These are phyloP conservation scores for Quadroppia sp. DNA, from an alignment of 2,888 invertebrate species.

Conservation along the genomic window DNA sequence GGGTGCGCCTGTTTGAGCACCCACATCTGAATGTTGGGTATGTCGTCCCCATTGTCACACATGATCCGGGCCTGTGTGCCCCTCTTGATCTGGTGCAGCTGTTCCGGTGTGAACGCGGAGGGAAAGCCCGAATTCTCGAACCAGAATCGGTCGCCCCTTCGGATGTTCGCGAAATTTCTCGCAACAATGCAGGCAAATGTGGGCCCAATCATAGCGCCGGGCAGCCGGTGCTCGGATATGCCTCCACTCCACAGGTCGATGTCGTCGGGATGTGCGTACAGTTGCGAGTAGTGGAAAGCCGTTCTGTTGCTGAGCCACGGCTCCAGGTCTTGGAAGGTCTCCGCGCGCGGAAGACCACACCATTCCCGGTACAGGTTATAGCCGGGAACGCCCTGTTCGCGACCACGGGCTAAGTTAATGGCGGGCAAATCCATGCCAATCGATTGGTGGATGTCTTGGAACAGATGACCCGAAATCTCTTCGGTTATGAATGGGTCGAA, in stretches of 20 bases:
- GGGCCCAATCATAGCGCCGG: constrained; percentile 87
- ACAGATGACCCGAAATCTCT: constrained; percentile 77
- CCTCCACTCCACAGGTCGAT: constrained; percentile 93
- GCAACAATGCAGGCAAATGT: constrained; percentile 88
- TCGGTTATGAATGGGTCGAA: constrained; percentile 47
- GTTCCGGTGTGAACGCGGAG: constrained; percentile 79
- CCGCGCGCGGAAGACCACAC: constrained; percentile 50
- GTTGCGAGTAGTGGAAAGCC: constrained; percentile 47
- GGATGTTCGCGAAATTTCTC: constrained; percentile 76
- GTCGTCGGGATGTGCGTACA: constrained; percentile 72
- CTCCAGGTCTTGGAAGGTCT: constrained; percentile 54
- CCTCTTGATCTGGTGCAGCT: constrained; percentile 75
- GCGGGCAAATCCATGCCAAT: constrained; percentile 87
- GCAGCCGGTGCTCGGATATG: constrained; percentile 79
- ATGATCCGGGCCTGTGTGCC: constrained; percentile 75
- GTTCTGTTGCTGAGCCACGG: constrained; percentile 68
- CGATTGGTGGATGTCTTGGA: constrained; percentile 61
- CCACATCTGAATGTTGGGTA: constrained; percentile 82
- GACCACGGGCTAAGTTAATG: constrained; percentile 86
- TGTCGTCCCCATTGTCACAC: constrained; percentile 86
- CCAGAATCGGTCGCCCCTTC: constrained; percentile 84
- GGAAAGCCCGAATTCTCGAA: constrained; percentile 86
- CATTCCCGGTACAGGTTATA: constrained; percentile 60
- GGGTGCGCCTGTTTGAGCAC: constrained; percentile 76
- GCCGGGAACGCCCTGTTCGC: constrained; percentile 84